Conservation (phyloP, 2,888 invertebrate genomes). For the Onthophagus sagittarius region DNA sequence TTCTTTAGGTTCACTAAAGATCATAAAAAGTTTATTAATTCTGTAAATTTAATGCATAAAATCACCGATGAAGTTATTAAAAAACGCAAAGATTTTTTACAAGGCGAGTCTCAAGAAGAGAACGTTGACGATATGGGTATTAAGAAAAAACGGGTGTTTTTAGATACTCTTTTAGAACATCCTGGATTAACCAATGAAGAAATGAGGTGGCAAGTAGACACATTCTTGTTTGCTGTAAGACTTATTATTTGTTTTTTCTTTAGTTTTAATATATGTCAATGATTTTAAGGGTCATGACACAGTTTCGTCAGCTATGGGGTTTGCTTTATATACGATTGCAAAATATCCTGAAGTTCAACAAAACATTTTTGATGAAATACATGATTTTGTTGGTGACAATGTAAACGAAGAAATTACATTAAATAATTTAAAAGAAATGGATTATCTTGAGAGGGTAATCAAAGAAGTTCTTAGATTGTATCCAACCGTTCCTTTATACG, state of each 20-base stretch:
- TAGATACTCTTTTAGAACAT: slow-evolving; percentile 45
- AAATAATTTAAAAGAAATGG: slow-evolving; percentile 45
- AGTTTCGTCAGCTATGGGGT: slow-evolving; percentile 52
- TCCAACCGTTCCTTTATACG: slow-evolving; percentile 53
- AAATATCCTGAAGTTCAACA: slow-evolving; percentile 50
- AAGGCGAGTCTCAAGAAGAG: slow-evolving; percentile 19
- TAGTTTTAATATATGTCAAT: neutral
- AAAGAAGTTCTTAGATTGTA: slow-evolving; percentile 56
- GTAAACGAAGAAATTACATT: slow-evolving; percentile 32
- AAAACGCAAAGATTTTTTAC: slow-evolving; percentile 20
- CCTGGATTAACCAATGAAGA: slow-evolving; percentile 49
- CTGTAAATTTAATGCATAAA: slow-evolving; percentile 25
- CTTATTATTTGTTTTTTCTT: neutral
- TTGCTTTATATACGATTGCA: slow-evolving; percentile 53
- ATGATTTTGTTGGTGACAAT: slow-evolving; percentile 35
- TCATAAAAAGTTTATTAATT: slow-evolving; percentile 24
- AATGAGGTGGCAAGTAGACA: slow-evolving; percentile 56
- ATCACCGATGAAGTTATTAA: slow-evolving; percentile 27
- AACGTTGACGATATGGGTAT: slow-evolving; percentile 18
- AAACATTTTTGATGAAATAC: slow-evolving; percentile 38
- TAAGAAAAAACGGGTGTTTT: slow-evolving; percentile 21
- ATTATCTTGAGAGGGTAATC: slow-evolving; percentile 56
- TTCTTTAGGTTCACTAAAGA: slow-evolving; percentile 27
- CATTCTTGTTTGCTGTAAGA: slow-evolving; percentile 56
- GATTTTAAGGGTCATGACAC: slow-evolving; percentile 53